These are phyloP conservation scores for Eleginops maclovinus DNA, from an alignment of 2,113 vertebrate genomes.

Conservation along the genomic window DNA sequence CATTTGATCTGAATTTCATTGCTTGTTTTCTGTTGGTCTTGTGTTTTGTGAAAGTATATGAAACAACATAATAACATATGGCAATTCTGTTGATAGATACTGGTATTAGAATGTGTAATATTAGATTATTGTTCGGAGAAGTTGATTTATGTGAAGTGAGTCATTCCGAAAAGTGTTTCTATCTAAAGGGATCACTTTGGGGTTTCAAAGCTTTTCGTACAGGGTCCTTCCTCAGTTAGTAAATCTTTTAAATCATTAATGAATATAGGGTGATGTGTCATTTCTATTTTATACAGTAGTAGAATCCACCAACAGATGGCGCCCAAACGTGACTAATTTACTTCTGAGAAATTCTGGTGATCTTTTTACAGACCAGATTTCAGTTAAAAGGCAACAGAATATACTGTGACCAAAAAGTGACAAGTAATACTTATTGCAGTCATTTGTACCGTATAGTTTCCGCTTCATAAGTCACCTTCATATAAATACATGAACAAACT, in stretches of 20 bases:
- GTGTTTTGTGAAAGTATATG: background rate
- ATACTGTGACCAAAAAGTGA: background rate
- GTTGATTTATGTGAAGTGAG: background rate
- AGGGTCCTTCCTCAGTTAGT: background rate
- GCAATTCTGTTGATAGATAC: background rate
- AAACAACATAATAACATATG: background rate
- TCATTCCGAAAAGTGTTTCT: background rate
- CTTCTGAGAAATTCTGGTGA: background rate
- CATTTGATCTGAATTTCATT: too few species aligned
- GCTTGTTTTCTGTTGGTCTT: too few species aligned
- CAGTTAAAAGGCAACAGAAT: background rate
- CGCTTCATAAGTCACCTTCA: constrained; percentile 4
- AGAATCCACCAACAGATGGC: constrained; percentile 25
- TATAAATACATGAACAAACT: constrained; percentile 24
- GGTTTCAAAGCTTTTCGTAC: background rate
- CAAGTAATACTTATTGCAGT: constrained; percentile 37
- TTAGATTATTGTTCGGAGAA: background rate
- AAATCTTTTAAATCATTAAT: background rate
- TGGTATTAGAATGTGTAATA: background rate
- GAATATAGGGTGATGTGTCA: background rate
- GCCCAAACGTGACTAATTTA: background rate
- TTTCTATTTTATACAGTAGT: background rate
- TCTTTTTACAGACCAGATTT: background rate
- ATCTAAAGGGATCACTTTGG: background rate
- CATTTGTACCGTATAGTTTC: constrained; percentile 23